Conservation (phyloP, 2,797 vertebrate genomes). For the Enteromius mattozi region DNA sequence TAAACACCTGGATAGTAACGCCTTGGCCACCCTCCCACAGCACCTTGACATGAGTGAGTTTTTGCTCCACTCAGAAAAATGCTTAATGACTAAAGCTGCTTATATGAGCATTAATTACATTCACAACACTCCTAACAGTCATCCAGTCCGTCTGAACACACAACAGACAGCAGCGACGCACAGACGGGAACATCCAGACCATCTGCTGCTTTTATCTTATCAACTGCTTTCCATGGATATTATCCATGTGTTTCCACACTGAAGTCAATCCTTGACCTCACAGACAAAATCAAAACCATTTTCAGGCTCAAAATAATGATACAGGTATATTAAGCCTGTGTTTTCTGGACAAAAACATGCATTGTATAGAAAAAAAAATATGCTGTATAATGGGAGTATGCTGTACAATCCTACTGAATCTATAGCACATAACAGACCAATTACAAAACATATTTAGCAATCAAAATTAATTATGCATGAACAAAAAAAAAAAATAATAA, state of each 20-base stretch:
- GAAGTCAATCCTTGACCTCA: not conserved
- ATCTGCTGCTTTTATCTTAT: not conserved
- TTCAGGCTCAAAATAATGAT: not conserved
- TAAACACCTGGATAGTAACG: not conserved
- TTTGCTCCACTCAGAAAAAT: not conserved
- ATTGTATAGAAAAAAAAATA: not conserved
- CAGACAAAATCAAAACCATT: not conserved
- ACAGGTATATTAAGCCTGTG: not conserved
- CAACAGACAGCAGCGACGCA: not conserved
- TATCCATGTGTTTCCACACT: not conserved
- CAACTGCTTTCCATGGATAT: not conserved
- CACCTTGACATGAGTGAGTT: not conserved
- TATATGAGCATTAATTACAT: constrained; percentile 5
- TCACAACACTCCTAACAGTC: not conserved
- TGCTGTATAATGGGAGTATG: not conserved
- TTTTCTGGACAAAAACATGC: not conserved
- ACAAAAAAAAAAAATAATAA: not conserved
- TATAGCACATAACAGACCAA: not conserved
- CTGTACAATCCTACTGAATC: no score
- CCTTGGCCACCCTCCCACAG: not conserved
- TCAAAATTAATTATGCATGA: not conserved
- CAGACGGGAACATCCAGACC: constrained; percentile 5
- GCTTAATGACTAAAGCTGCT: not conserved
- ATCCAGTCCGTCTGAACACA: constrained; percentile 6
- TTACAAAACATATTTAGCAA: not conserved